Evolutionary conservation across 2,113 vertebrate species (phyloP).

Genomic region (Sprattus sprattus): DNA sequence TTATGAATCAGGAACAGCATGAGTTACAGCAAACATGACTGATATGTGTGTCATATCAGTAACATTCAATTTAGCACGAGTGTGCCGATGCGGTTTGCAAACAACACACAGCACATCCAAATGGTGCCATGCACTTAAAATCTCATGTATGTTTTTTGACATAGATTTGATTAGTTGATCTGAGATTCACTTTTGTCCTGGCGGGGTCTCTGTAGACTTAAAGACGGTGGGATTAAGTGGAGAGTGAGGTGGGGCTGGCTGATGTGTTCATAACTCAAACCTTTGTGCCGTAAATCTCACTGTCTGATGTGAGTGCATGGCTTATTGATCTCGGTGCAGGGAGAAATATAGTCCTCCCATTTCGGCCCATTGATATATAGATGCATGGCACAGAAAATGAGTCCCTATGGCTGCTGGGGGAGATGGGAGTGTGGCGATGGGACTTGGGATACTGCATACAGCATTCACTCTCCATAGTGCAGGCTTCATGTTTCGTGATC

Average conservation of each 20-base stretch:
- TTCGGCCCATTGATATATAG: constrained; percentile 53
- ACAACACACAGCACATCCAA: neutral
- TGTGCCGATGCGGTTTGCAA: neutral
- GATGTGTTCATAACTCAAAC: constrained; percentile 53
- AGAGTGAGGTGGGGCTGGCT: constrained; percentile 30
- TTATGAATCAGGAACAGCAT: neutral
- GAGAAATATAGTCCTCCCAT: constrained; percentile 57
- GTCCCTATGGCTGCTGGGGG: constrained; percentile 24
- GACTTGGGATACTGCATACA: neutral
- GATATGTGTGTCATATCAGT: too few relatives aligned
- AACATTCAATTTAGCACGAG: too few relatives aligned
- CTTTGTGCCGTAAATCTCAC: constrained; percentile 57
- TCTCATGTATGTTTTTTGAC: neutral
- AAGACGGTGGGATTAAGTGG: constrained; percentile 16
- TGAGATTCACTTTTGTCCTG: neutral
- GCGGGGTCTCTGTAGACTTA: neutral
- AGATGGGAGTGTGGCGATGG: neutral
- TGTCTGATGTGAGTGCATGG: constrained; percentile 49
- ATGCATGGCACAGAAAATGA: constrained; percentile 44
- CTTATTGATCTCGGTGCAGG: constrained; percentile 61
- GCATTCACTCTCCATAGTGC: neutral
- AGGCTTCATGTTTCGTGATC: neutral
- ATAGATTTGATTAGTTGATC: constrained; percentile 1
- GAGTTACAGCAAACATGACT: too few relatives aligned
- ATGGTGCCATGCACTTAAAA: neutral